Evolutionary conservation across 2,113 vertebrate species (phyloP).

Genomic region (Corythaeola cristata): DNA sequence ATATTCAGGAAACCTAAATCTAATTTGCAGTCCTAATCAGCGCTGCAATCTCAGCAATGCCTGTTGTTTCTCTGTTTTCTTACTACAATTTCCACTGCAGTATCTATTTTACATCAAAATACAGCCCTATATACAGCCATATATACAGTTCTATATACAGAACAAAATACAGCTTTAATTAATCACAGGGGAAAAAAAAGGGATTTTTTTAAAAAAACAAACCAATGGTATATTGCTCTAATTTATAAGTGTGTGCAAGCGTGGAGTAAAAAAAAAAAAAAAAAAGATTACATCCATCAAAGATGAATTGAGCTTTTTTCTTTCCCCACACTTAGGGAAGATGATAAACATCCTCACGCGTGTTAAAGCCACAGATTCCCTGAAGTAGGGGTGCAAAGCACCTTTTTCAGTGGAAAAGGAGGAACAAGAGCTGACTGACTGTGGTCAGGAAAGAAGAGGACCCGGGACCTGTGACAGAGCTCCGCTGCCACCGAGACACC

Average conservation of each 20-base stretch:
- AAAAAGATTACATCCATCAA: background rate
- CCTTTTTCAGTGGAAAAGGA: background rate
- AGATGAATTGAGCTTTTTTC: background rate
- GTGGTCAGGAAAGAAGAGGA: background rate
- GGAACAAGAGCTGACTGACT: background rate
- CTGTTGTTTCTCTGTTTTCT: constrained; percentile 11
- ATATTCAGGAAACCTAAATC: constrained; percentile 63
- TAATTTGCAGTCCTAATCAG: constrained; percentile 58
- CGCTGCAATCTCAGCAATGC: background rate
- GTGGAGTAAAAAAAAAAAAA: background rate
- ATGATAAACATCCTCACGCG: background rate
- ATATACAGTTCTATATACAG: background rate
- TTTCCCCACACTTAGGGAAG: background rate
- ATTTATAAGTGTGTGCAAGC: accelerated
- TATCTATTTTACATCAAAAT: background rate
- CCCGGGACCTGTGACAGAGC: background rate
- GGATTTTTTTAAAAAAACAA: background rate
- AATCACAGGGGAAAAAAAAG: accelerated
- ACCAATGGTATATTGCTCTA: background rate
- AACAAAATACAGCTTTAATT: background rate
- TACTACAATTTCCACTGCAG: background rate
- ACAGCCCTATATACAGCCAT: background rate
- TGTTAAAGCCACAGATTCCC: background rate
- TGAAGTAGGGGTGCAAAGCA: background rate
- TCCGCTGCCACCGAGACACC: background rate